A percentile compares a stretch with the other conserved stretches of the same genome.
Evolutionary conservation across 2,113 vertebrate genomes (phyloP).

Genomic region (Anhinga anhinga): DNA sequence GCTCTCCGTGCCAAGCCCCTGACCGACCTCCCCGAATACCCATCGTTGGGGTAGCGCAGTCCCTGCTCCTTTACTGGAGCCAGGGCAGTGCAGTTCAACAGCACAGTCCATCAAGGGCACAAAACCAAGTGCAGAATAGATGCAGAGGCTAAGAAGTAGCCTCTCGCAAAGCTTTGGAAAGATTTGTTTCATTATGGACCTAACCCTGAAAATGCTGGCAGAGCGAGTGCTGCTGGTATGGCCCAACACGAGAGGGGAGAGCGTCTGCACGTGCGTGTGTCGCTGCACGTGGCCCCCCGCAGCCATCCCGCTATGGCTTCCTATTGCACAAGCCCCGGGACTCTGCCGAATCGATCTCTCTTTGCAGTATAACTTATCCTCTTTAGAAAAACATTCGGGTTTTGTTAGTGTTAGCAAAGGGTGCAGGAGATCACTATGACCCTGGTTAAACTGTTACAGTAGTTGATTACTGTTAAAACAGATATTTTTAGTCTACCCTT

Average conservation of each 20-base stretch:
- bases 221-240: rapidly evolving
- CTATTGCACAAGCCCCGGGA: background rate
- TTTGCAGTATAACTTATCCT: background rate
- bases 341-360: background rate
- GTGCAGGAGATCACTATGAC: background rate
- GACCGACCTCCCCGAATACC: background rate
- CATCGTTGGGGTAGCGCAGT: rapidly evolving
- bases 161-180: background rate
- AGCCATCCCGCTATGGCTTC: rapidly evolving
- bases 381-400: background rate
- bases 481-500: rapidly evolving
- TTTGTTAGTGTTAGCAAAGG: background rate
- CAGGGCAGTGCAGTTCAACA: background rate
- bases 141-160: background rate
- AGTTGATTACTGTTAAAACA: background rate
- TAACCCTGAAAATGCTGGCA: background rate
- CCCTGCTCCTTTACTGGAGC: background rate
- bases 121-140: background rate
- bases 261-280: rapidly evolving
- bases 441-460: background rate
- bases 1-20: background rate
- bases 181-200: rapidly evolving
- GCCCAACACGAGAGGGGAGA: background rate
- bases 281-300: rapidly evolving
- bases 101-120: too few species aligned